Base-by-base conservation (phyloP, 2,888 invertebrate genomes). In the Hirtodrosophila alboralis region DNA sequence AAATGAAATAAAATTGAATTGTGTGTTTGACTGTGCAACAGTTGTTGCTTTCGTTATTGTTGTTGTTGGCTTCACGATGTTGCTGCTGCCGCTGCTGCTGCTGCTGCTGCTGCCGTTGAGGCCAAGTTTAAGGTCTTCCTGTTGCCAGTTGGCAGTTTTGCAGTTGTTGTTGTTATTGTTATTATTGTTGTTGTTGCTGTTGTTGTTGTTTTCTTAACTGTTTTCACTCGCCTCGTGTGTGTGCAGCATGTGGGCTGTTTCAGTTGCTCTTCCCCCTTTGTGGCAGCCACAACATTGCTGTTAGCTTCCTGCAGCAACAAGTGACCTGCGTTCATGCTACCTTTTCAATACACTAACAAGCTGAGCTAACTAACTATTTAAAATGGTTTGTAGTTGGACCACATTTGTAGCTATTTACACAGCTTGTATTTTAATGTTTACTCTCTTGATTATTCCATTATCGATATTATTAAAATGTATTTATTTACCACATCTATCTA, bases 61-160 rank as follows among this genome's bases (percentile, higher is more conserved):
- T 63, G 43, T 53, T 74, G 78, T 40, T 56, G 63, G 53, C 47
- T 80, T 76, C 84, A 84, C 77, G 77, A 79, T 72, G 81, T 70
- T 77, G 44, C 49, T 45, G 51, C 45, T 40, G 63, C 34, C 33
- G 66, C 41, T 13, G 58, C 41, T 45, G 54, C 40, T 26, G 49
- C 44, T 49, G 63, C 77, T 53, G 71, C 70, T 56, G 75, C 68
- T 62, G 84, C 64, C 75, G 76, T 84, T 78, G 85, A 81, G 78
- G 80, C 80, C 80, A 81, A 81, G 80, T 81, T 84, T 80, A 84
- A 81, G 85, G 85, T 81, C 80, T 80, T 80, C 81, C 83, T 84
- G 81, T 84, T 84, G 84, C 78, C 81, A 74, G 81, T 80, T 70
- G 63, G 65, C 73, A 77, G 72, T 70, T 65, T 74, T 60, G 59